Evolutionary conservation across 2,113 vertebrate species (phyloP).

Genomic region (Isurus oxyrinchus): DNA sequence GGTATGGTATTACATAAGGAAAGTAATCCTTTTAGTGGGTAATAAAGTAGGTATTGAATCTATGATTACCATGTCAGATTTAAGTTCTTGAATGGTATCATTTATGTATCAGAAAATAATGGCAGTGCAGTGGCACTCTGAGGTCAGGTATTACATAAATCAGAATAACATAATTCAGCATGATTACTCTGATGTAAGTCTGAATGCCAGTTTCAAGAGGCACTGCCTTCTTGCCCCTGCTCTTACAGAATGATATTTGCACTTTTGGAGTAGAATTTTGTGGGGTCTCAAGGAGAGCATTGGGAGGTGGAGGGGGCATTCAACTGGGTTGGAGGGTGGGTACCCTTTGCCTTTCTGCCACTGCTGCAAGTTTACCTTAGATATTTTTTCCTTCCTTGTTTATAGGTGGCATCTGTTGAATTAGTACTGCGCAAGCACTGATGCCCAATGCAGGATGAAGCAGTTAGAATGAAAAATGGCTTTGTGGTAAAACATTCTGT

Average conservation of each 20-base stretch:
- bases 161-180: not conserved
- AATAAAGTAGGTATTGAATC: constrained; percentile 8
- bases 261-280: not conserved
- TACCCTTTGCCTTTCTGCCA: not conserved
- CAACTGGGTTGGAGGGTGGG: not conserved
- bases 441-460: not conserved
- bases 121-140: not conserved
- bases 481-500: not conserved
- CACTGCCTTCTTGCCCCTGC: not conserved
- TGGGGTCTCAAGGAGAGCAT: not conserved
- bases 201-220: not conserved
- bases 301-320: not conserved
- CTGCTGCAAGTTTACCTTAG: not conserved
- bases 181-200: not conserved
- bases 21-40: not conserved
- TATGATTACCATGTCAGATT: constrained; percentile 11
- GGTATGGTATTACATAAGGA: not conserved
- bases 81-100: not conserved
- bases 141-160: not conserved
- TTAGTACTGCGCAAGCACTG: not conserved
- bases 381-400: not conserved
- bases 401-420: not conserved
- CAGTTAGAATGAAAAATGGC: not conserved
- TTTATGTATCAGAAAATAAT: not conserved
- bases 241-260: not conserved